Base-by-base conservation (phyloP, 2,888 invertebrate species). In the Parapristionchus giblindavisi region DNA sequence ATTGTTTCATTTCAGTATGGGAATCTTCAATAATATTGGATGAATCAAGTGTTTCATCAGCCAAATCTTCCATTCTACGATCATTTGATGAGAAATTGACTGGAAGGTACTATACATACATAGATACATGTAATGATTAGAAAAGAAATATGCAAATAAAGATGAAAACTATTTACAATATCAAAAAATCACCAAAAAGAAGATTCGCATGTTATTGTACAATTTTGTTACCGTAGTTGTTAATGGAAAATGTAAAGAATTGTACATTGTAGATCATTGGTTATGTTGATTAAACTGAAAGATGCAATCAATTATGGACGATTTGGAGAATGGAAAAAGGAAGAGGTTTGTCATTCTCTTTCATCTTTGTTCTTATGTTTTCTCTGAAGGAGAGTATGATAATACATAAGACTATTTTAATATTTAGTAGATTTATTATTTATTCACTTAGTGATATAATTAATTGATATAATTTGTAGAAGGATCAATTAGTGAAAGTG, bases 281-380 rank as follows among this genome's bases (percentile, higher is more conserved):
- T 75, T 29, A 82, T 75, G 75, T 51, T 82, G 71, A 77, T 74
- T 27, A 81, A 81, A 72, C 58, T 84, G 51, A 77, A 77, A 56
- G 84, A 84, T 61, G 81, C 79, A 29, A 79, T 83, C 40, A 65
- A 77, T 43, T 83, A 84, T 71, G 84, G 84, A 51, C 77, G 77
- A 36, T 78, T 81, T 58, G 84, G 84, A 71, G 78, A 77, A n/a
- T 84, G 84, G 82, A 77, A 74, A 32, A 78, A 79, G 17, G 81
- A 80, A 3, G 81, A 83, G 77, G 82, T 82, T 17, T 29, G 70
- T 21, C 29, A 51, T 11, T 54, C 11, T 54, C 11, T 6, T 6
- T 5, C 6, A 54, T 14, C 43, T 14, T 43, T 43, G 17, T 43
- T 17, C 11, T 14, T 8, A 43, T 14, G 54, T 54, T 54, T 54